A percentile compares a stretch with the other conserved stretches of the same genome.
Evolutionary conservation across 2,113 vertebrate species (phyloP).

Genomic region (Urocynchramus pylzowi): DNA sequence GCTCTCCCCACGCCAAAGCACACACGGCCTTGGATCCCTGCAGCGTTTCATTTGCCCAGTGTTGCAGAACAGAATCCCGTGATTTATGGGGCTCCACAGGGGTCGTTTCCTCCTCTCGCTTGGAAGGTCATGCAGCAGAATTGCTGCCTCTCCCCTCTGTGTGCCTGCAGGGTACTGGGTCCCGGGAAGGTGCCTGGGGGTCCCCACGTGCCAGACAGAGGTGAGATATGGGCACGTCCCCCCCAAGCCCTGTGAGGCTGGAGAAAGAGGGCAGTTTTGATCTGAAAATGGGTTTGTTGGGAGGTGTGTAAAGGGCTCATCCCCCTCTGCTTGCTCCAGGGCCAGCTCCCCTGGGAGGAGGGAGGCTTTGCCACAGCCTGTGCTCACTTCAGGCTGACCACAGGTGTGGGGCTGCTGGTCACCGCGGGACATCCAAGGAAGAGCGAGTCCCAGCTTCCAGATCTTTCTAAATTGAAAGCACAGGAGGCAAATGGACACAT

Average conservation of each 20-base stretch:
- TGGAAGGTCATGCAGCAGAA: background rate
- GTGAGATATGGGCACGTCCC: accelerated
- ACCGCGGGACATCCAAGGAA: accelerated
- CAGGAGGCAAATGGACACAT: accelerated
- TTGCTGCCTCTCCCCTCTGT: background rate
- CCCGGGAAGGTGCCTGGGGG: accelerated
- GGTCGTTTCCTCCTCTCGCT: background rate
- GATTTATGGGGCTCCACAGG: constrained; percentile 3
- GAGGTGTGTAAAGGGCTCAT: background rate
- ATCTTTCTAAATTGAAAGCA: background rate
- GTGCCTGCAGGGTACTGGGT: accelerated
- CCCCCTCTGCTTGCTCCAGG: background rate
- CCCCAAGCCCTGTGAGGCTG: accelerated
- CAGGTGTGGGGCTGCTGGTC: accelerated
- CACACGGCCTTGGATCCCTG: background rate
- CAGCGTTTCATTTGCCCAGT: background rate
- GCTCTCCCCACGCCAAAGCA: constrained; percentile 52
- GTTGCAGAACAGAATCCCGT: background rate
- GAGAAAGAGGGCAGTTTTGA: background rate
- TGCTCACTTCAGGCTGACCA: background rate
- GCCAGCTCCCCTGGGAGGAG: accelerated
- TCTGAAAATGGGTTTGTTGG: background rate
- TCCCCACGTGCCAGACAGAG: accelerated
- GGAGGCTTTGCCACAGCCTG: background rate
- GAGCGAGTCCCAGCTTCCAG: background rate